phyloP scores from a whole-genome alignment of 2,113 vertebrate genomes.

The Orientallactaga bullata region DNA sequence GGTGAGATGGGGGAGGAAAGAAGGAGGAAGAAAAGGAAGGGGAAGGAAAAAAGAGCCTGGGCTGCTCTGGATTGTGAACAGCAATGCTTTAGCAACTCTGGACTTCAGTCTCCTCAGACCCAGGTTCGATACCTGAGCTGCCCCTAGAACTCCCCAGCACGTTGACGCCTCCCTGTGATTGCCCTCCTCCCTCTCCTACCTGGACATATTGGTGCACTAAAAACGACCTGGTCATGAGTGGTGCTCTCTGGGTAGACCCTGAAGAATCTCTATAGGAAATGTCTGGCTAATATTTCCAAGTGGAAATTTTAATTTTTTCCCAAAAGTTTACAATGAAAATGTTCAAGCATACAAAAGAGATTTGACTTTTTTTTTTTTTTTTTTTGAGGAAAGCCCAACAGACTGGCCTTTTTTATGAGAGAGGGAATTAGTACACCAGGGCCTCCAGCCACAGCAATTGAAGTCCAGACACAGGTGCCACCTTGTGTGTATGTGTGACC shows the following conservation, averaged over 20 bases:
- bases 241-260: background rate
- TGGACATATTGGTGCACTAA: background rate
- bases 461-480: no score
- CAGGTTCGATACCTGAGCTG: no score
- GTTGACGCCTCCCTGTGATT: no score
- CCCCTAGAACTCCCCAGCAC: background rate
- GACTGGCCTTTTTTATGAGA: no score
- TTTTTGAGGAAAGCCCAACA: no score
- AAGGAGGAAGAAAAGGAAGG: background rate
- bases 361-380: no score
- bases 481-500: no score
- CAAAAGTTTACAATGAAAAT: conserved; percentile 27
- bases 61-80: background rate
- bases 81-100: background rate
- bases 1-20: background rate
- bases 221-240: background rate
- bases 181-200: background rate
- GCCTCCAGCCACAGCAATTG: no score
- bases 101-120: background rate
- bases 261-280: background rate
- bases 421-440: no score
- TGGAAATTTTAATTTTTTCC: background rate
- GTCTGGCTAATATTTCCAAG: conserved; percentile 32
- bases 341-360: background rate
- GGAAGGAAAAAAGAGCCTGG: background rate